phyloP scores from a whole-genome alignment of 2,113 vertebrate genomes.

The Gadus macrocephalus region DNA sequence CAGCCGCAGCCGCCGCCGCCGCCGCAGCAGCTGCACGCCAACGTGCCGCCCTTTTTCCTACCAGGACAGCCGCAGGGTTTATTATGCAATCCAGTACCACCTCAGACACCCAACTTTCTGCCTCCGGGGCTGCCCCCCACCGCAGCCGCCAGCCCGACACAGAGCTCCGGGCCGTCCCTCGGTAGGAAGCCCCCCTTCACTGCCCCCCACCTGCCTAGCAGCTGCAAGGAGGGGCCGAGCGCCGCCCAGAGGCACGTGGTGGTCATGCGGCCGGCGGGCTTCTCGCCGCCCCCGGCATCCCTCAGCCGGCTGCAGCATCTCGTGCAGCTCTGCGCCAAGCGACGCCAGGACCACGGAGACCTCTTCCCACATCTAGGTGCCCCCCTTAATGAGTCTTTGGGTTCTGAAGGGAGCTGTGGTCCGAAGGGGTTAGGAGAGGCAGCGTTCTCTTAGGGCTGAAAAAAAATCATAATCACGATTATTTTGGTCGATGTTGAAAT shows the following conservation, averaged over 20 bases:
- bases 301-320: conserved; percentile 92
- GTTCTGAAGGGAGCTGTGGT: too few species aligned
- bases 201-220: conserved; percentile 58
- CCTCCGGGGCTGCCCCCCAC: conserved; percentile 82
- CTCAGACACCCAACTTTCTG: conserved; percentile 88
- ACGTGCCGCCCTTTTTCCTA: conserved; percentile 74
- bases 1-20: conserved; percentile 4
- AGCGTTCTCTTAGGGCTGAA: too few species aligned
- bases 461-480: too few species aligned
- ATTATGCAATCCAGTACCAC: conserved; percentile 94
- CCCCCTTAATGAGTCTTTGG: conserved; percentile 8
- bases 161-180: conserved; percentile 80
- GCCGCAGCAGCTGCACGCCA: conserved; percentile 54
- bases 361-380: conserved; percentile 96
- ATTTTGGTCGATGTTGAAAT: too few species aligned
- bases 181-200: conserved; percentile 82
- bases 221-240: conserved; percentile 50
- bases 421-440: too few species aligned
- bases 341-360: conserved; percentile 85
- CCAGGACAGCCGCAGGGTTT: conserved; percentile 83
- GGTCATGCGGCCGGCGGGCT: conserved; percentile 87
- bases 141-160: conserved; percentile 81
- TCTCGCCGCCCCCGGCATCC: conserved; percentile 85
- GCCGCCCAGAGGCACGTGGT: conserved; percentile 78
- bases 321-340: conserved; percentile 90